Evolutionary conservation across 2,113 vertebrate genomes (phyloP).

Genomic region (Herpetotheres cachinnans): DNA sequence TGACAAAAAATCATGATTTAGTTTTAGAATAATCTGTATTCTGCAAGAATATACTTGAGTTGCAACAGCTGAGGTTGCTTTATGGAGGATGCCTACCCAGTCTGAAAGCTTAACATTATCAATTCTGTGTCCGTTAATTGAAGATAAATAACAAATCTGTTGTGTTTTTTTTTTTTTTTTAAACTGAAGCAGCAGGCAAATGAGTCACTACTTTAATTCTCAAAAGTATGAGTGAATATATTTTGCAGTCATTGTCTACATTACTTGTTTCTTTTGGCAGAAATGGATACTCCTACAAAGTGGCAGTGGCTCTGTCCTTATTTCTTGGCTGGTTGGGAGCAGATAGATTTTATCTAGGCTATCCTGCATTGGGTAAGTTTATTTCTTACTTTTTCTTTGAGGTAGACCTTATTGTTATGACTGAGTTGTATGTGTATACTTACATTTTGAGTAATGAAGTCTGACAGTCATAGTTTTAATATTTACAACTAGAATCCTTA

Average conservation of each 20-base stretch:
- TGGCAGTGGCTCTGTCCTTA: constrained; percentile 93
- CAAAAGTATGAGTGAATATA: neutral
- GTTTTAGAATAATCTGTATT: constrained; percentile 37
- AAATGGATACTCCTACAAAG: constrained; percentile 95
- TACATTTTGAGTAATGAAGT: neutral
- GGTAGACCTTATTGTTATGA: neutral
- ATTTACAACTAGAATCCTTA: neutral
- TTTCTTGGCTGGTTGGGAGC: constrained; percentile 98
- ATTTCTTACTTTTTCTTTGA: neutral
- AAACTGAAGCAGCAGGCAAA: constrained; percentile 20
- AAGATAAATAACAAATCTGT: constrained; percentile 41
- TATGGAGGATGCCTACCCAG: neutral
- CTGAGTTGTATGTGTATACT: neutral
- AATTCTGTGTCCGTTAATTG: neutral
- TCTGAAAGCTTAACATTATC: constrained; percentile 31
- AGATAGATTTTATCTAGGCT: constrained; percentile 96
- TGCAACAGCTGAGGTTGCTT: constrained; percentile 46
- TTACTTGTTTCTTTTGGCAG: constrained; percentile 71
- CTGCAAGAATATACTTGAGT: constrained; percentile 1
- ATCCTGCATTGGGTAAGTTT: constrained; percentile 92
- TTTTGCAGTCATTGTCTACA: constrained; percentile 24
- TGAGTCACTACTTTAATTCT: constrained; percentile 43
- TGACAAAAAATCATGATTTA: constrained; percentile 33
- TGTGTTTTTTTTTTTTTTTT: neutral
- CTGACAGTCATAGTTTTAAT: neutral